Evolutionary conservation across 2,113 vertebrate genomes (phyloP), one percentile per base, ranked within the genome.

Genomic region (Haliaeetus leucogaster): DNA sequence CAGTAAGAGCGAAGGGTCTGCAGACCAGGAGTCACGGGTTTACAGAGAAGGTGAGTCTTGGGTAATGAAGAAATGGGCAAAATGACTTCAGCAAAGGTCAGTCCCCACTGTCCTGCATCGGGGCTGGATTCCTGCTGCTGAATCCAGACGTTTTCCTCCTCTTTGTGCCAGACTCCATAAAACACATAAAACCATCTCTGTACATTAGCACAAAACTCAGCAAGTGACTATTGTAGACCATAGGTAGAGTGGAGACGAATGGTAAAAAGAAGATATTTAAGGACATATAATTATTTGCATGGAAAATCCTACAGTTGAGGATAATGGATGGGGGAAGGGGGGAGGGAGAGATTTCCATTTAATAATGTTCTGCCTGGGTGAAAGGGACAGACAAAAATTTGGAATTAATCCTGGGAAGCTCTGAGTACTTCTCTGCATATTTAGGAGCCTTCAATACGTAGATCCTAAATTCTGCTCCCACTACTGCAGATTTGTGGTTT

Each of bases 91-190:
- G 22, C 26, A 47, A 21, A 77, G 7, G 7, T 42, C 2, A 0
- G 7, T 62, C n/a, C 22, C 20, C 21, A 8, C 29, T 0, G 0
- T 58, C 45, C 52, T 66, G 8, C 4, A 6, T 20, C 0, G 1
- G 42, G 15, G 45, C 43, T 79, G 56, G 21, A 50, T 90, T 88
- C 7, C 65, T 76, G 26, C 47, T 82, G 61, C 26, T 67, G 47
- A 43, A 74, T 53, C 47, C 40, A 50, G 66, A 14, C 16, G 11
- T 68, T 67, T 87, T 74, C 43, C 23, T 76, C 16, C 14, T 38
- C 26, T 52, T 73, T 81, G 55, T 63, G 50, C 50, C 55, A 32
- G 22, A 16, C 27, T 77, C n/a, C 9, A 4, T 65, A 36, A 62
- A 71, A 13, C 11, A 23, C 9, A 15, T 6, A 17, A 73, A 47